Percentiles rank a stretch among this genome's conserved stretches.
Evolutionary conservation across 1,140 invertebrate species (phyloP).

Genomic region (Mylabris phalerata): DNA sequence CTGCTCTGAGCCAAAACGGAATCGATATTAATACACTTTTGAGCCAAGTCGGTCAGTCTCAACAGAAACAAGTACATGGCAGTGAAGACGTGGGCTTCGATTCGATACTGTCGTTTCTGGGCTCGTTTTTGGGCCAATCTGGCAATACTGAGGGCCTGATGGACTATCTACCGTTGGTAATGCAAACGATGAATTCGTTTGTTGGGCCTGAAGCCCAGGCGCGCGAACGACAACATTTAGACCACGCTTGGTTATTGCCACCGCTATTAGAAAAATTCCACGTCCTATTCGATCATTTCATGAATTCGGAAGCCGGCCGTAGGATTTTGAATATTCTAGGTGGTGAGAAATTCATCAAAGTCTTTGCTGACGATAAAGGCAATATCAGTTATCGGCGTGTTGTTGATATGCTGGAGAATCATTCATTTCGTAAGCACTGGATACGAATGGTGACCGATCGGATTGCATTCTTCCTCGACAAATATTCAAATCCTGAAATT

Average conservation of each 20-base stretch:
- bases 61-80: background rate
- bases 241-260: conserved; percentile 64
- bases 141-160: conserved; percentile 50
- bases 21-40: conserved; percentile 21
- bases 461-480: conserved; percentile 62
- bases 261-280: conserved; percentile 67
- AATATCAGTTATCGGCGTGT: conserved; percentile 63
- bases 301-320: conserved; percentile 67
- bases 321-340: conserved; percentile 66
- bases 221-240: conserved; percentile 57
- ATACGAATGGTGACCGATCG: conserved; percentile 61
- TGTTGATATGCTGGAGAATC: conserved; percentile 69
- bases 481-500: conserved; percentile 60
- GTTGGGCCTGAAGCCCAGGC: conserved; percentile 46
- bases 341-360: conserved; percentile 54
- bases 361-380: conserved; percentile 57
- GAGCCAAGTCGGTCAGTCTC: background rate
- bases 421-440: conserved; percentile 67
- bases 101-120: conserved; percentile 11
- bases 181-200: conserved; percentile 52
- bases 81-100: conserved; percentile 21
- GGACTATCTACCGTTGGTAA: conserved; percentile 56
- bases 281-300: conserved; percentile 70
- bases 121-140: conserved; percentile 22
- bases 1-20: conserved; percentile 35